A percentile compares a stretch with the other conserved stretches of the same genome.
phyloP scores from a whole-genome alignment of 2,888 invertebrate species.

The Phytoseiulus persimilis region DNA sequence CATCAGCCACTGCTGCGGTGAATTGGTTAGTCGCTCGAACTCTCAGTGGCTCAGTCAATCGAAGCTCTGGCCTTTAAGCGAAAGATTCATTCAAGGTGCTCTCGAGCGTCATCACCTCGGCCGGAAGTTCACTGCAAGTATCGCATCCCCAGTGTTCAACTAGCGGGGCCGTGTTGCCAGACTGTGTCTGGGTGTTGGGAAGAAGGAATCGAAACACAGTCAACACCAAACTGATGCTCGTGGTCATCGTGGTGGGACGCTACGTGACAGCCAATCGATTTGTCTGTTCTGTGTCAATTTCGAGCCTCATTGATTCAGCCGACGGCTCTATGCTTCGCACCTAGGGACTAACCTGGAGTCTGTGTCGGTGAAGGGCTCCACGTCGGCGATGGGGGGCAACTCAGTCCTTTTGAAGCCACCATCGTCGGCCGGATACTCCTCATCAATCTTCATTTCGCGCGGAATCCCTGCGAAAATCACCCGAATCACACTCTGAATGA shows the following conservation, averaged over 20 bases:
- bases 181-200: too few relatives aligned
- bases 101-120: too few relatives aligned
- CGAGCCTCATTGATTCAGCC: neutral
- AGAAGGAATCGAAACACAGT: too few relatives aligned
- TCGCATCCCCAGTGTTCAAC: too few relatives aligned
- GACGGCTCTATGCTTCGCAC: neutral
- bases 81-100: too few relatives aligned
- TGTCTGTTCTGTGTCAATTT: too few relatives aligned
- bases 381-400: slow-evolving; percentile 32
- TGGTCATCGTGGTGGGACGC: too few relatives aligned
- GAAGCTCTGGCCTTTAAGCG: too few relatives aligned
- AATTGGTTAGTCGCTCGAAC: neutral
- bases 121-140: too few relatives aligned
- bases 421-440: slow-evolving; percentile 30
- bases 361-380: slow-evolving; percentile 37
- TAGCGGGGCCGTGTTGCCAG: too few relatives aligned
- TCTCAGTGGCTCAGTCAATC: neutral
- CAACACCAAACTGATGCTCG: too few relatives aligned
- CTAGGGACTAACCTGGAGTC: slow-evolving; percentile 30
- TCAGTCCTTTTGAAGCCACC: slow-evolving; percentile 18
- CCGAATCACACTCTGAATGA: neutral
- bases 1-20: neutral
- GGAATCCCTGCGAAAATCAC: slow-evolving; percentile 1
- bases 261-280: too few relatives aligned
- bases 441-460: slow-evolving; percentile 37